Percentiles rank a stretch among this genome's conserved stretches.
These are phyloP conservation scores for Antheraea assamensis DNA, from an alignment of 2,888 invertebrate genomes.

Conservation along the genomic window DNA sequence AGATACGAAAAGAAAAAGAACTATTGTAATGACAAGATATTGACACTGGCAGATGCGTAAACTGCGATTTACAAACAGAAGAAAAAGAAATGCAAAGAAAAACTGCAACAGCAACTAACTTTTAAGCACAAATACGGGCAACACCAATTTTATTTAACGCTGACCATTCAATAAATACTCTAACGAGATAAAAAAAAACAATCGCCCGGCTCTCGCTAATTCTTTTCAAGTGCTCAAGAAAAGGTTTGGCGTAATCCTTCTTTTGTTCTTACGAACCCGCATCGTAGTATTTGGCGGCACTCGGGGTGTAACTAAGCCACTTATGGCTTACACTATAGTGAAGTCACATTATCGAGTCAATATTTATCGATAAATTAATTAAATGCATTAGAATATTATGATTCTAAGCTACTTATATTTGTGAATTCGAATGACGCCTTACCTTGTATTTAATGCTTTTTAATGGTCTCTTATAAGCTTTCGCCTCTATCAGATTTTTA, in stretches of 20 bases:
- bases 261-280: slow-evolving; percentile 74
- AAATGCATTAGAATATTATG: no score
- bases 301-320: slow-evolving; percentile 77
- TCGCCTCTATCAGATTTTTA: no score
- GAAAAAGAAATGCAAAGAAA: neutral
- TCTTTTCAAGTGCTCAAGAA: slow-evolving; percentile 28
- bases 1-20: neutral
- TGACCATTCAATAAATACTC: slow-evolving; percentile 28
- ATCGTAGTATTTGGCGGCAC: slow-evolving; percentile 70
- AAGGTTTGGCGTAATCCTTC: slow-evolving; percentile 54
- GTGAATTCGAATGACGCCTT: no score
- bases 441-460: no score
- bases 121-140: slow-evolving; percentile 21
- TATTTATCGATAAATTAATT: neutral
- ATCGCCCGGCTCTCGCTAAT: slow-evolving; percentile 31
- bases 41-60: neutral
- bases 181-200: slow-evolving; percentile 28
- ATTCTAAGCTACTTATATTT: no score
- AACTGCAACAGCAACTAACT: slow-evolving; percentile 15
- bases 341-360: slow-evolving; percentile 32
- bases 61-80: neutral
- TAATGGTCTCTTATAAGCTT: no score
- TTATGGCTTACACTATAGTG: slow-evolving; percentile 53
- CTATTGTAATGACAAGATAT: neutral
- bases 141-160: slow-evolving; percentile 22